Evolutionary conservation across 2,113 vertebrate genomes (phyloP).

Genomic region (Plecotus auritus): DNA sequence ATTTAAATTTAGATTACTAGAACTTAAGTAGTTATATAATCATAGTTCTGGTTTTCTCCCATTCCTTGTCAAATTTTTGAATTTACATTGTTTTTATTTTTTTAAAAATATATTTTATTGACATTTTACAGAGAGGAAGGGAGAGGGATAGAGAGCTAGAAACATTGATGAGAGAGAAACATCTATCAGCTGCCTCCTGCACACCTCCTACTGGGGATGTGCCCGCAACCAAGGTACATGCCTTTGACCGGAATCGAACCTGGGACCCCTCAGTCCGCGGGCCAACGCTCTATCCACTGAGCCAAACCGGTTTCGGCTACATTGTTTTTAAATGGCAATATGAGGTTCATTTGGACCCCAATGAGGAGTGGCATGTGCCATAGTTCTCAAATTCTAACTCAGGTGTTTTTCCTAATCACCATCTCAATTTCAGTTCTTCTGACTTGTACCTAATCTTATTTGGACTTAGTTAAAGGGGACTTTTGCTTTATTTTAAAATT

Average conservation of each 20-base stretch:
- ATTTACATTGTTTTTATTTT: background rate
- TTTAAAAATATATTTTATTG: too few relatives aligned
- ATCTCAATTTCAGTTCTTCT: slow-evolving; percentile 5
- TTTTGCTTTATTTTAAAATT: slow-evolving; percentile 40
- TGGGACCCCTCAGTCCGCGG: too few relatives aligned
- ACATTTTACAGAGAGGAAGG: too few relatives aligned
- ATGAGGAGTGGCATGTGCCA: background rate
- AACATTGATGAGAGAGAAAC: too few relatives aligned
- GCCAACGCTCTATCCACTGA: too few relatives aligned
- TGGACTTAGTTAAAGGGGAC: background rate
- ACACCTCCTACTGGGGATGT: too few relatives aligned
- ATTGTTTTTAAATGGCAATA: background rate
- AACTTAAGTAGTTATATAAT: background rate
- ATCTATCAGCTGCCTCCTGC: too few relatives aligned
- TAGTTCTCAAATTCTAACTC: background rate
- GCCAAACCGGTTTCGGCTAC: too few relatives aligned
- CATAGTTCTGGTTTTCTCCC: background rate
- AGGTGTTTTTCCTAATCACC: background rate
- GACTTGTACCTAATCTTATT: background rate
- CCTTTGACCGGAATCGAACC: too few relatives aligned
- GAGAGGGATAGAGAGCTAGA: too few relatives aligned
- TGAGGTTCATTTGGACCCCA: background rate
- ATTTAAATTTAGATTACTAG: background rate
- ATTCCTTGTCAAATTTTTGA: background rate
- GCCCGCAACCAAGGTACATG: too few relatives aligned